Evolutionary conservation across 1,140 invertebrate species (phyloP).

Genomic region (Drosophila biarmipes): DNA sequence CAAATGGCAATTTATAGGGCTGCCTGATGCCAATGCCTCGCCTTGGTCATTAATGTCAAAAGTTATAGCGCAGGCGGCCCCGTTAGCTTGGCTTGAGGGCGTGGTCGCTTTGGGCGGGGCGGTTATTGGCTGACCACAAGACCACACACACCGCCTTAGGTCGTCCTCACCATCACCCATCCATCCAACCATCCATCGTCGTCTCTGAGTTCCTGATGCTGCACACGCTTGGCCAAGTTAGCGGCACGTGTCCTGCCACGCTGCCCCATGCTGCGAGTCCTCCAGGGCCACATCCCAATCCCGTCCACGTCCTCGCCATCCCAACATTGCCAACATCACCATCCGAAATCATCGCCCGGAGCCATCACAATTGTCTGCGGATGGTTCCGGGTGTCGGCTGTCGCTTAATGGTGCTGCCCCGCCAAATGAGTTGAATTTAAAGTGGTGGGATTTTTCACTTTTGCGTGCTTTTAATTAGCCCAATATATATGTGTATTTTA

Average conservation of each 20-base stretch:
- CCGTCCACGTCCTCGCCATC: slow-evolving; percentile 4
- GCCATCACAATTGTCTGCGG: slow-evolving; percentile 63
- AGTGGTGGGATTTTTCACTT: slow-evolving; percentile 46
- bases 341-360: slow-evolving; percentile 27
- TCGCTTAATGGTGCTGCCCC: slow-evolving; percentile 35
- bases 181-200: slow-evolving; percentile 39
- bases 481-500: slow-evolving; percentile 28
- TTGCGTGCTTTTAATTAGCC: slow-evolving; percentile 68
- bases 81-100: slow-evolving; percentile 1
- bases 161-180: slow-evolving; percentile 25
- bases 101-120: slow-evolving; percentile 33
- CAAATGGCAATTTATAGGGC: slow-evolving; percentile 76
- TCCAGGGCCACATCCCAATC: slow-evolving; percentile 28
- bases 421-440: slow-evolving; percentile 61
- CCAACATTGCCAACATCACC: slow-evolving; percentile 17
- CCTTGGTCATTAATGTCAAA: slow-evolving; percentile 78
- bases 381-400: slow-evolving; percentile 40
- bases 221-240: slow-evolving; percentile 76
- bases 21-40: slow-evolving; percentile 38
- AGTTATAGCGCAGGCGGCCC: slow-evolving; percentile 76
- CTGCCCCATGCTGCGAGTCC: slow-evolving; percentile 59
- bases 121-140: slow-evolving; percentile 71
- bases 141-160: slow-evolving; percentile 41
- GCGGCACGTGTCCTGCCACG: slow-evolving; percentile 75
- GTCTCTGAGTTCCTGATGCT: slow-evolving; percentile 72